Percentiles rank a stretch among this genome's conserved stretches.
These are phyloP conservation scores for Pseudocheirus occidentalis DNA, from an alignment of 2,797 vertebrate genomes.

Conservation along the genomic window DNA sequence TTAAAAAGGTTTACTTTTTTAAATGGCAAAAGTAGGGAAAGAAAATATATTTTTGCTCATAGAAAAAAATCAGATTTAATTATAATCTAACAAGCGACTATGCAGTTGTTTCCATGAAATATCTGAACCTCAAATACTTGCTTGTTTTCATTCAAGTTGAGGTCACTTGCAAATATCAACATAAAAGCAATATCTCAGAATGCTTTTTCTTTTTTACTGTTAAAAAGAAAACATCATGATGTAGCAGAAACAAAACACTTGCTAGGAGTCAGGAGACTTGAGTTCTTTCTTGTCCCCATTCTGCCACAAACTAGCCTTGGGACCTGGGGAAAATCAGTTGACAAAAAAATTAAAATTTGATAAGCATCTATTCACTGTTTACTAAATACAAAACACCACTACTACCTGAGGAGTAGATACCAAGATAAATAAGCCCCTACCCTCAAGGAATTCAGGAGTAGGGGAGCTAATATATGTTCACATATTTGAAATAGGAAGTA, in stretches of 20 bases:
- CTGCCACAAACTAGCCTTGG: neutral
- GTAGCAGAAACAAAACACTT: neutral
- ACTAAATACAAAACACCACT: neutral
- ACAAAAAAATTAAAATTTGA: neutral
- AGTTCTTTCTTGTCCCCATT: neutral
- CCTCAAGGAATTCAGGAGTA: neutral
- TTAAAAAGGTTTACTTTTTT: neutral
- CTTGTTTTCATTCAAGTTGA: neutral
- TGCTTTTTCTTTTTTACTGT: neutral
- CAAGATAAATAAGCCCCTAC: neutral
- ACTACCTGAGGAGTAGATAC: neutral
- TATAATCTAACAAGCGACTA: neutral
- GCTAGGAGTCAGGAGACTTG: neutral
- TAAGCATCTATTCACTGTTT: neutral
- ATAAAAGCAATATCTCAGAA: neutral
- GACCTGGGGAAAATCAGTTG: neutral
- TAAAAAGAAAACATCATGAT: neutral
- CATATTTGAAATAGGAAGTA: neutral
- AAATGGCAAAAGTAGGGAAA: neutral
- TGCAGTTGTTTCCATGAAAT: neutral
- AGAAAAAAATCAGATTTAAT: neutral
- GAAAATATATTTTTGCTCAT: neutral
- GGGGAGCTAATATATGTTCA: neutral
- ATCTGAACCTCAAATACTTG: neutral
- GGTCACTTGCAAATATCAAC: neutral